Conservation (phyloP, 2,797 vertebrate species). For the Aselliscus stoliczkanus region DNA sequence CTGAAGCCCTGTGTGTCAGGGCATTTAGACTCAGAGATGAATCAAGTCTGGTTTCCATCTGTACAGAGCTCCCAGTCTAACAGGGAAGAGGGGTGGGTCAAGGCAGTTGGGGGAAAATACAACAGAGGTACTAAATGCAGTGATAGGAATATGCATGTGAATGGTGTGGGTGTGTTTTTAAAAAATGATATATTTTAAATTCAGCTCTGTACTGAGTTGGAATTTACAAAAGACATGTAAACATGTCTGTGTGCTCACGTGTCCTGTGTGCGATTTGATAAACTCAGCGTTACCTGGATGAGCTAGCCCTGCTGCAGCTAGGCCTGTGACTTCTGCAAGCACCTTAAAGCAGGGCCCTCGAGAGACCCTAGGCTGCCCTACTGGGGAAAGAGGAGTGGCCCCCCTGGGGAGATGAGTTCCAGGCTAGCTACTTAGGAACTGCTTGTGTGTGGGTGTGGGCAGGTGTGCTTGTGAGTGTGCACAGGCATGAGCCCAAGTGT, state of each 20-base stretch:
- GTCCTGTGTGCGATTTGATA: neutral
- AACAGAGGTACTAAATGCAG: neutral
- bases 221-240: neutral
- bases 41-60: slow-evolving; percentile 1
- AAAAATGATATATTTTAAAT: neutral
- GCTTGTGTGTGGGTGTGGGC: neutral
- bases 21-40: neutral
- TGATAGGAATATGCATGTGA: neutral
- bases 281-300: neutral
- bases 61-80: neutral
- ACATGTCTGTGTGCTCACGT: neutral
- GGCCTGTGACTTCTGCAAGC: slow-evolving; percentile 12
- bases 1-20: neutral
- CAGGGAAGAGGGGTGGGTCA: neutral
- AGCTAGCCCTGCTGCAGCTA: neutral
- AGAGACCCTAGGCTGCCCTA: neutral
- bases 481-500: neutral
- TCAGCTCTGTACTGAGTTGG: neutral
- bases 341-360: neutral
- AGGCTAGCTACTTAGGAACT: neutral
- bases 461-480: neutral
- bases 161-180: neutral
- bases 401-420: neutral
- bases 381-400: neutral
- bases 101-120: neutral